Evolutionary conservation across 2,797 vertebrate genomes (phyloP).

Genomic region (Nannoperca australis): DNA sequence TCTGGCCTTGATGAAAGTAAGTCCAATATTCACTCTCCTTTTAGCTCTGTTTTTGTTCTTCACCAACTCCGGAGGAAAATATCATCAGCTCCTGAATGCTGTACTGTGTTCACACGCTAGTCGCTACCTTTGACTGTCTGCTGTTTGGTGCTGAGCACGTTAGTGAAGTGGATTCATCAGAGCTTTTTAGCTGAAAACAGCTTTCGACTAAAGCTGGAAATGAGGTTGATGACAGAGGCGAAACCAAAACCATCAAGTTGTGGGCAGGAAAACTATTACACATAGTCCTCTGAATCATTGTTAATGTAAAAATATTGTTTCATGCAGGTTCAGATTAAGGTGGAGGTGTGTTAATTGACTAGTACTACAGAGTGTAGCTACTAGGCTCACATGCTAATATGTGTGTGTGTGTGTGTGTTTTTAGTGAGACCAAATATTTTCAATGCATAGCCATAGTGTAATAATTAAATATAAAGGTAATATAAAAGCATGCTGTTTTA

Average conservation of each 20-base stretch:
- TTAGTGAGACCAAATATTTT: background rate
- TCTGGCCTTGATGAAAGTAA: no score
- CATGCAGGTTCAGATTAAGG: background rate
- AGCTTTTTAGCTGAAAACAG: background rate
- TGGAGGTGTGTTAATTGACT: background rate
- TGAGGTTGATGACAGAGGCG: background rate
- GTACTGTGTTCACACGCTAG: background rate
- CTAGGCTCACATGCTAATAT: background rate
- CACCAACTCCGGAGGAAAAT: no score
- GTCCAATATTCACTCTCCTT: background rate
- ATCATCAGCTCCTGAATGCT: no score
- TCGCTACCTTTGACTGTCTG: background rate
- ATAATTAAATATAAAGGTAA: background rate
- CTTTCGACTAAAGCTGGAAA: background rate
- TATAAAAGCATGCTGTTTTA: background rate
- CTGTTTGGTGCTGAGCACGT: slow-evolving; percentile 2
- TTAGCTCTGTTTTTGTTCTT: background rate
- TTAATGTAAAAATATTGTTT: background rate
- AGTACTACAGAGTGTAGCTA: background rate
- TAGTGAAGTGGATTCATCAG: background rate
- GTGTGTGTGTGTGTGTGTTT: no score
- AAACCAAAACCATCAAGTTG: background rate
- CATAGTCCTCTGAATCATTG: background rate
- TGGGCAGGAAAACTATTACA: background rate
- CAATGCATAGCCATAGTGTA: background rate